phyloP scores from a whole-genome alignment of 2,113 vertebrate genomes.

The Eupsittula cactorum region DNA sequence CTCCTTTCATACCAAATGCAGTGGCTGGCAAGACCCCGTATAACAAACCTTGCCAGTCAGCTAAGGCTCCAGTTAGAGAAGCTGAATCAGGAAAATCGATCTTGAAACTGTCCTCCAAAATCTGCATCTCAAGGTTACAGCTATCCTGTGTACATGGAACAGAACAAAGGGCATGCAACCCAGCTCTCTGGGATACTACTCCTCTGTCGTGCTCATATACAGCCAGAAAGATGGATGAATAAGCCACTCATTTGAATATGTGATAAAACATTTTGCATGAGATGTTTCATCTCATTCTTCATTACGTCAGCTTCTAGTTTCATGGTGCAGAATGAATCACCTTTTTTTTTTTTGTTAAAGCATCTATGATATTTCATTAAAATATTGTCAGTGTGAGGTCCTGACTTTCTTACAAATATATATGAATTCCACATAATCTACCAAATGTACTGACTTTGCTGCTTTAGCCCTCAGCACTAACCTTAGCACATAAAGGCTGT shows the following conservation, averaged over 20 bases:
- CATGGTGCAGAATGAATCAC: neutral
- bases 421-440: conserved; percentile 2
- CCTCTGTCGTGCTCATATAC: neutral
- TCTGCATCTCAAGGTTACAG: conserved; percentile 60
- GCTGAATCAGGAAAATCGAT: conserved; percentile 48
- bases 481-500: neutral
- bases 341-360: neutral
- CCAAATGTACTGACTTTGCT: neutral
- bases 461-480: neutral
- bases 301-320: conserved; percentile 1
- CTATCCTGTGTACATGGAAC: neutral
- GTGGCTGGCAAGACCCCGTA: neutral
- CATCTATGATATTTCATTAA: neutral
- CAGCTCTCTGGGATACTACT: neutral
- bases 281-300: neutral
- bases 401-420: neutral
- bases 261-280: neutral
- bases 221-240: conserved; percentile 55
- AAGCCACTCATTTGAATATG: neutral
- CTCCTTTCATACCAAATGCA: neutral
- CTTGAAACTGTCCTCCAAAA: conserved; percentile 40
- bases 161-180: neutral
- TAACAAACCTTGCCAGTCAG: neutral
- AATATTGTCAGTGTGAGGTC: conserved; percentile 27
- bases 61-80: neutral